These are phyloP conservation scores for Lacerta viridis DNA, from an alignment of 2,797 vertebrate species.

Conservation along the genomic window DNA sequence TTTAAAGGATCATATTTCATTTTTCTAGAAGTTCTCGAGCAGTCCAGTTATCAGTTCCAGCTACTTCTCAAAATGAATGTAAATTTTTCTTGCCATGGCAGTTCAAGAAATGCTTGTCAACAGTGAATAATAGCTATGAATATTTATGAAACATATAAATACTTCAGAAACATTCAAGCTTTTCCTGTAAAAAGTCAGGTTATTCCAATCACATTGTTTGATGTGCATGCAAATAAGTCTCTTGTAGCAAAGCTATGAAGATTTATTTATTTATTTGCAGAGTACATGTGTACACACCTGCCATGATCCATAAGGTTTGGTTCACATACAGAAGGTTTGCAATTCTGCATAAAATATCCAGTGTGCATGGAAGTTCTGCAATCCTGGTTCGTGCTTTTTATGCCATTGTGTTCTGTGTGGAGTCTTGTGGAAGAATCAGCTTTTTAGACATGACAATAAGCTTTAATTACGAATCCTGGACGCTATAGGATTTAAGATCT, in stretches of 20 bases:
- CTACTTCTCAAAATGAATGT: slow-evolving; percentile 70
- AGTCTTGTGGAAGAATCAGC: not conserved
- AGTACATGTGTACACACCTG: slow-evolving; percentile 12
- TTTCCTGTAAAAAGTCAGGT: slow-evolving; percentile 57
- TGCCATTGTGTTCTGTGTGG: not conserved
- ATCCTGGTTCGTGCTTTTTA: not conserved
- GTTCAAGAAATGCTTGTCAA: slow-evolving; percentile 70
- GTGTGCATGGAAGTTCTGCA: not conserved
- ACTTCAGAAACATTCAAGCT: slow-evolving; percentile 67
- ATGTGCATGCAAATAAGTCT: slow-evolving; percentile 66
- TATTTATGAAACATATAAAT: slow-evolving; percentile 72
- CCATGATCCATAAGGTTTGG: not conserved
- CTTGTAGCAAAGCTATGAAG: slow-evolving; percentile 46
- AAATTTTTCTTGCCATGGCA: slow-evolving; percentile 66
- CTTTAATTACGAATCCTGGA: slow-evolving; percentile 68
- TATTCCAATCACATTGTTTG: slow-evolving; percentile 64
- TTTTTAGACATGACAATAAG: not conserved
- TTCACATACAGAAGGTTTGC: not conserved
- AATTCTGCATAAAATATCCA: not conserved
- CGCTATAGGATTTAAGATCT: slow-evolving; percentile 58
- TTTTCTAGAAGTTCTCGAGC: slow-evolving; percentile 66
- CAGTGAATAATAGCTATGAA: slow-evolving; percentile 57
- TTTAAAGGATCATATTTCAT: slow-evolving; percentile 68
- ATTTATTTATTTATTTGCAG: slow-evolving; percentile 40
- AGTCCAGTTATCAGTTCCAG: slow-evolving; percentile 68